Base-by-base conservation (phyloP, 2,888 invertebrate genomes). In the Scaeva pyrastri region DNA sequence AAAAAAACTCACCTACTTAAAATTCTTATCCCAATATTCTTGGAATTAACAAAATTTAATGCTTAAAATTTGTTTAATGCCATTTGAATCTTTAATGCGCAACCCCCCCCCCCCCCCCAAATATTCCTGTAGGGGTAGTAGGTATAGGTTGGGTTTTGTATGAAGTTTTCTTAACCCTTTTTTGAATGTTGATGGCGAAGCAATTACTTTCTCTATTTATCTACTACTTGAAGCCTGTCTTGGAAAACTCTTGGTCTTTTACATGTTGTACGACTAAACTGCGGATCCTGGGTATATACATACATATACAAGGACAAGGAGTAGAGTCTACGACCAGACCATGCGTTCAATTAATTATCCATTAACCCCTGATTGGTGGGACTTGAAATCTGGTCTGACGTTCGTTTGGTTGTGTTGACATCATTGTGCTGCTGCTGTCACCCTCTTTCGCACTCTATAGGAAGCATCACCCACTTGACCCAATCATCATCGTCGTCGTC, bases 321-420 rank as follows among this genome's bases (percentile, higher is more conserved):
- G n/a, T n/a, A n/a, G n/a, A n/a, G n/a, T n/a, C n/a, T n/a, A n/a
- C n/a, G n/a, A n/a, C n/a, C n/a, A 31, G 31, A 41, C 19, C 60
- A 60, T 41, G 60, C 60, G 31, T 31, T 55, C 55, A 60, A 60
- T 60, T 60, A 60, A 60, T 60, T 60, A 21, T 41, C 60, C 41
- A 60, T 60, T 60, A 39, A 60, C 58, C 39, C 21, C 8, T 60
- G 41, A 60, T 60, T 60, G 39, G 21, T 21, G 41, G 8, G 21
- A 41, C 60, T 60, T 41, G 21, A 60, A 21, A 19, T 21, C 19
- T 60, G 39, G 11, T 21, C 16, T 60, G 60, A 56, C 56, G 16
- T 50, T 43, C 14, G 43, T 14, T 43, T 26, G 26, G 26, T 55
- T 55, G n/a, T 55, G n/a, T 55, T 26, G n/a, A 26, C 55, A 26